Base-by-base conservation (phyloP, 2,113 vertebrate genomes). In the Prunella himalayana region DNA sequence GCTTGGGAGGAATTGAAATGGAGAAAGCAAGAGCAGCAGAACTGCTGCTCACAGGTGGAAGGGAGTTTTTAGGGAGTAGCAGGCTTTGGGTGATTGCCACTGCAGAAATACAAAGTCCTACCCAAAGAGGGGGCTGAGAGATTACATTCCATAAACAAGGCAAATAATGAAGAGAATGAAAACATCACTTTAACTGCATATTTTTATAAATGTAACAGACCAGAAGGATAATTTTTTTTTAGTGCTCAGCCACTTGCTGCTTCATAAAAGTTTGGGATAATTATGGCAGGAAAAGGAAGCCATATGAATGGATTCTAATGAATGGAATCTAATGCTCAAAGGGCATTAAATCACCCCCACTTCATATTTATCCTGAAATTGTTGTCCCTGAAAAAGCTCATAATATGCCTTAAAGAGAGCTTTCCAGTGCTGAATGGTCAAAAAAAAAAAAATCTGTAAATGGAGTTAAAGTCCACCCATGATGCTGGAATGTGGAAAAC, bases 321-420 rank as follows among this genome's bases (percentile, higher is more conserved):
- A 66, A 35, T 30, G 47, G 60, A 68, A 65, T 51, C 14, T n/a
- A 42, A 21, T 35, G 17, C 10, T 57, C 28, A 9, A n/a, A 59
- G 33, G 68, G 21, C 11, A 54, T 24, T 27, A 22, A 42, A 72
- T 70, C 14, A 3, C 3, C 15, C 37, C 15, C 19, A 37, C 20
- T 7, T 53, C 19, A 0, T n/a, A 6, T 70, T 84, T 70, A 15
- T 81, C 10, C 21, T 64, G 1, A 3, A 0, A 0, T 4, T 63
- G 35, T 59, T 56, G 15, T 59, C 56, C 23, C 49, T 82, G 56
- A 25, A 39, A 85, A 42, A 82, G n/a, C 37, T 90, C 13, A 1
- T 35, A 33, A 20, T 0, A 0, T 41, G 20, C n/a, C 24, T 82
- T 73, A 50, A 49, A 65, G 15, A 20, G 27, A 44, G 21, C 1